Conservation (phyloP, 2,888 invertebrate genomes). For the Crepidodera aurea region DNA sequence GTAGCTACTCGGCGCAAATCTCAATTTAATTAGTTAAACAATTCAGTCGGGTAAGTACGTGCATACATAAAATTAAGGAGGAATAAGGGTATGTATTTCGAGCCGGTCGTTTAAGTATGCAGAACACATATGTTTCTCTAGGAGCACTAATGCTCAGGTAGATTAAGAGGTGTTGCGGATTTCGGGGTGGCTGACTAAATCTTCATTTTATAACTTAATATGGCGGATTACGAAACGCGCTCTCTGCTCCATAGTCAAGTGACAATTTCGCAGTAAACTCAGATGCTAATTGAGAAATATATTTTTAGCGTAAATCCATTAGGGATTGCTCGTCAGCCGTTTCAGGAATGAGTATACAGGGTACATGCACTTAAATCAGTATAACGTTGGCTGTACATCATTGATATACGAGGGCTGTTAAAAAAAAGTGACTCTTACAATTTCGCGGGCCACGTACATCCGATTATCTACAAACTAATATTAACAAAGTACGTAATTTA, state of each 20-base stretch:
- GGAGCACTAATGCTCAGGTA: slow-evolving; percentile 46
- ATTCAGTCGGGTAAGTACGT: slow-evolving; percentile 12
- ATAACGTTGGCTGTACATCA: too few relatives aligned
- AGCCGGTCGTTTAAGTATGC: slow-evolving; percentile 19
- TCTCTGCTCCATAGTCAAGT: slow-evolving; percentile 8
- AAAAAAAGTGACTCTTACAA: too few relatives aligned
- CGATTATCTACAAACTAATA: too few relatives aligned
- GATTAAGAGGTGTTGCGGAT: slow-evolving; percentile 45
- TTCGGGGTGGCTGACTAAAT: slow-evolving; percentile 44
- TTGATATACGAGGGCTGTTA: too few relatives aligned
- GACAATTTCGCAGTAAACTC: slow-evolving; percentile 8
- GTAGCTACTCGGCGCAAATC: slow-evolving; percentile 13
- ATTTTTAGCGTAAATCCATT: slow-evolving; percentile 12
- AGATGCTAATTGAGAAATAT: slow-evolving; percentile 17
- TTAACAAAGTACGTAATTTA: too few relatives aligned
- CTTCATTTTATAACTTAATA: slow-evolving; percentile 46
- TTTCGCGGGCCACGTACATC: too few relatives aligned
- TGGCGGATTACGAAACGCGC: slow-evolving; percentile 39
- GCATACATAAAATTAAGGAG: slow-evolving; percentile 15
- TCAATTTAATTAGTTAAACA: slow-evolving; percentile 28
- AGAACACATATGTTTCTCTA: slow-evolving; percentile 33
- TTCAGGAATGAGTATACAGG: background rate
- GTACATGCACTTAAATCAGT: too few relatives aligned
- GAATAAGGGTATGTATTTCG: slow-evolving; percentile 5
- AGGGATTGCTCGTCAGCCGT: background rate